Base-by-base conservation (phyloP, 2,113 vertebrate genomes). In the Hyaena hyaena region DNA sequence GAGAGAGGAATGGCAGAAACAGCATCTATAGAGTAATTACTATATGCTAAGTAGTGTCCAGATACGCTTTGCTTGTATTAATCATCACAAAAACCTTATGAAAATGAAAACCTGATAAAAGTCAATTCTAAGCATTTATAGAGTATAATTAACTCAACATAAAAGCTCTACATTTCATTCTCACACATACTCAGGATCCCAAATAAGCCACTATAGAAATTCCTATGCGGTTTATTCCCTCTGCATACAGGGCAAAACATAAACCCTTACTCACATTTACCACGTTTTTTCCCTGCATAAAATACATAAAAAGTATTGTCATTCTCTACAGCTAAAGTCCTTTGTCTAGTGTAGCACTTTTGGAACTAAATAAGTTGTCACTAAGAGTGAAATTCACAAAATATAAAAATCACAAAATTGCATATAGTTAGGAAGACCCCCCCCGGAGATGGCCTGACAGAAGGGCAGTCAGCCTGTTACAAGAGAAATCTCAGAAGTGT, bases 281-380 rank as follows among this genome's bases (percentile, higher is more conserved):
- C 19, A 53, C 8, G 35, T 65, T 33, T 92, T 53, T 80, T 73
- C 12, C 43, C 89, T 28, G 28, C 21, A 61, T 23, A 61, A 9
- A 23, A 23, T 88, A 4, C 4, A 90, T 87, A 39, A 39, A 83
- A 88, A 7, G 0, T n/a, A 55, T n/a, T 93, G 74, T 73, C 26
- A 74, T 74, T 96, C 71, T 95, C 55, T 33, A 74, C 26, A 90
- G 66, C 43, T 77, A 21, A 90, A 66, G 31, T 68, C 87, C 91
- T 83, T 65, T 66, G 74, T 45, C 68, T 80, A 45, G n/a, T 33
- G 68, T 50, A 85, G 33, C 19, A 91, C n/a, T 88, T 91, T 23
- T 35, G 26, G 21, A 86, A 26, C n/a, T 73, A 50, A 88, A 6
- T 68, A 90, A 93, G 14, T 63, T 76, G 5, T 80, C 28, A 45